A percentile compares a stretch with the other conserved stretches of the same genome.
These are phyloP conservation scores for Miniopterus natalensis DNA, from an alignment of 2,113 vertebrate species.

Conservation along the genomic window DNA sequence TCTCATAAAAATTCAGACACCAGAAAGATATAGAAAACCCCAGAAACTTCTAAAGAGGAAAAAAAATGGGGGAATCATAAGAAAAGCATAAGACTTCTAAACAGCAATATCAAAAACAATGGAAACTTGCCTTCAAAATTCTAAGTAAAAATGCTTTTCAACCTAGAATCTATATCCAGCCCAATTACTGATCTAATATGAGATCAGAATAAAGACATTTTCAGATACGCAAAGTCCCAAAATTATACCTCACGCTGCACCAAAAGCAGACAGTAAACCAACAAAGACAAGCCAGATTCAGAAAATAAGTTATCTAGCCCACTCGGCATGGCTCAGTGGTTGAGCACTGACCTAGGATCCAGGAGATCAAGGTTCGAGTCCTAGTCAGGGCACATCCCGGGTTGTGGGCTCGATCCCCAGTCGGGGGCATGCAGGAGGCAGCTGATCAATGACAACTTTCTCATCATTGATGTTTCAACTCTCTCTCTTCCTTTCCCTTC, in stretches of 20 bases:
- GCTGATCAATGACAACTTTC: too few species aligned
- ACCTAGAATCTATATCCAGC: constrained; percentile 27
- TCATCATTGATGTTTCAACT: too few species aligned
- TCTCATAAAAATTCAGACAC: constrained; percentile 12
- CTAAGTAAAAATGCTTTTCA: constrained; percentile 47
- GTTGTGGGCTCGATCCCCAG: too few species aligned
- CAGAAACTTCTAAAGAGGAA: constrained; percentile 30
- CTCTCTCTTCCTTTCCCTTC: too few species aligned
- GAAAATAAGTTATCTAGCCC: neutral
- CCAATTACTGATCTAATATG: neutral
- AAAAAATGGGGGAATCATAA: neutral
- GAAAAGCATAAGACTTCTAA: constrained; percentile 38
- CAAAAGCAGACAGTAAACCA: neutral
- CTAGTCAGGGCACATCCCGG: too few species aligned
- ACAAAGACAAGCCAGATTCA: neutral
- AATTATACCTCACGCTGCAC: neutral
- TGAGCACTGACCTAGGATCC: too few species aligned
- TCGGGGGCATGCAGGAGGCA: too few species aligned
- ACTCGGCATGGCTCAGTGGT: too few species aligned
- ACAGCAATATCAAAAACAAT: constrained; percentile 51
- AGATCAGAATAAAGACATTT: constrained; percentile 54
- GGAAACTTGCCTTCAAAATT: neutral
- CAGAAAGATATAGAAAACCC: constrained; percentile 11
- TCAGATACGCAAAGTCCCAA: constrained; percentile 21
- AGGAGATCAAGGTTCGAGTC: too few species aligned